Base-by-base conservation (phyloP, 2,888 invertebrate species). In the Eudasyphora cyanicolor region DNA sequence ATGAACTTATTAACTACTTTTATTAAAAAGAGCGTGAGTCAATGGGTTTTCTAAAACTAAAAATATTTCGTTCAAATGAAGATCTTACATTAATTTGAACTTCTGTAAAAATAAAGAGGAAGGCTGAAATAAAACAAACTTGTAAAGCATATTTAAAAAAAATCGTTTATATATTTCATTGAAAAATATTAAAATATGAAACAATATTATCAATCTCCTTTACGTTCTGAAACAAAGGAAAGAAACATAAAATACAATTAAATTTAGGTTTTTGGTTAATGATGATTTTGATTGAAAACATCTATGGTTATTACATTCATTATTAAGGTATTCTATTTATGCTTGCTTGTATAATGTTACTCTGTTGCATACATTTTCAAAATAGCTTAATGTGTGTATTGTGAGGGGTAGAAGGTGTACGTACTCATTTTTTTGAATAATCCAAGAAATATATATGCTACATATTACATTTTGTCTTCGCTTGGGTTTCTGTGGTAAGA, bases 101-200 rank as follows among this genome's bases (percentile, higher is more conserved):
- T 5, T n/a, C 4, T 45, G 12, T 45, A n/a, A 45, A 45, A n/a
- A 14, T 45, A 45, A 45, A 45, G 12, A 45, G 38, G 5, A 32
- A 32, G 45, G 45, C 4, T 32, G 45, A 45, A 45, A 38, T 21
- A 19, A 62, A 32, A 29, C 64, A n/a, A 62, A 32, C 7, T 7
- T 62, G 32, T 10, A n/a, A 17, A 5, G 2, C 32, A 29, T 38
- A 17, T 64, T 57, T 35, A 64, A 8, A 17, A 35, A 57, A 57
- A 57, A 27, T 14, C 45, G 2, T 51, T 19, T 3, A 38, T 64
- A 21, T 67, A 67, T 67, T 42, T 67, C 38, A 67, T 24, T 64
- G 38, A 67, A 64, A 62, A 62, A 27, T 60, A 60, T 45, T 45
- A 64, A 64, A 67, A 67, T 67, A 60, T 60, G 12, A 60, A 60